Evolutionary conservation across 23 tunicate species (phyloP), one percentile per base, ranked within the genome.

Genomic region (Corella eumyota): DNA sequence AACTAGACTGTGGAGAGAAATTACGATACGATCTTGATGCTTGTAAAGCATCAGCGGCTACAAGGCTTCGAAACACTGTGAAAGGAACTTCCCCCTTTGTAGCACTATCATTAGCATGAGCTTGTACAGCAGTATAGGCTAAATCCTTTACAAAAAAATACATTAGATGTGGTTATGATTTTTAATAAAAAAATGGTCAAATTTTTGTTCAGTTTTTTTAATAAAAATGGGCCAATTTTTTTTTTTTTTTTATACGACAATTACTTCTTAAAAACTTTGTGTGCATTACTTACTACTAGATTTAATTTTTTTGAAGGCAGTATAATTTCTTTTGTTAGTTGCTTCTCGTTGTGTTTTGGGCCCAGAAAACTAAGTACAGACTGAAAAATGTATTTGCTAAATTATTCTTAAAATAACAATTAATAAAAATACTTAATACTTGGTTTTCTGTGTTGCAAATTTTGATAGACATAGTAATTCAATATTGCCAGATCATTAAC

Each of bases 41-140:
- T 34, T 80, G 84, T 15, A 84, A 69, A 4, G 71, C 83, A 17
- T 84, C 94, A 4, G 75, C 72, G 0, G 83, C 82, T 0, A 83
- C 70, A 11, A 84, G 68, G 32, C 64, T 64, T 9, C 74, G 68
- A 24, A 84, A 84, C 23, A 84, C 47, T 4, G 25, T 15, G 34
- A 66, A 45, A 5, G 94, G 94, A 36, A 54, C 54, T 51, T 74
- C 70, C 23, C 94, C 83, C 0, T 20, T 26, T 17, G 51, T 3
- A 24, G 77, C 69, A 30, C 56, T 61, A 4, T 64, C 63, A 17
- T 63, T 68, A 32, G 56, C 64, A 60, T 84, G 78, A 5, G 84
- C 53, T 54, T 73, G 81, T 6, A 75, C 55, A 38, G 94, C 94
- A 30, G 58, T 59, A 49, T 72, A 69, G 32, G 94, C 94, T 17